Evolutionary conservation across 2,113 vertebrate genomes (phyloP).

Genomic region (Pangasianodon gigas): DNA sequence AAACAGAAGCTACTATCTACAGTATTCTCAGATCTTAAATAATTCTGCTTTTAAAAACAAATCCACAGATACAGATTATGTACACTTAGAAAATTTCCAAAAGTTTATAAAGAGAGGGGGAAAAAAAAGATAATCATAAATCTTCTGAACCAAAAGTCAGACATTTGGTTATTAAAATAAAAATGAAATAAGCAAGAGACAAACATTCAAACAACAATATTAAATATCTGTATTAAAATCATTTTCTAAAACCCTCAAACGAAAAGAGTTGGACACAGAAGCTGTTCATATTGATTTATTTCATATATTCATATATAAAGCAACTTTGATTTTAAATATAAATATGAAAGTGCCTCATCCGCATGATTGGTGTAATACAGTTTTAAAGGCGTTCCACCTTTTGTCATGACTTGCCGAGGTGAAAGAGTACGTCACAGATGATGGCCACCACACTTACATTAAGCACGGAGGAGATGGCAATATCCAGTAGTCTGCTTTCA

Average conservation of each 20-base stretch:
- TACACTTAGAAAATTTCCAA: constrained; percentile 51
- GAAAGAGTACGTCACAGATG: constrained; percentile 97
- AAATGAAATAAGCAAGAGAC: constrained; percentile 60
- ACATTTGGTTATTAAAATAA: constrained; percentile 61
- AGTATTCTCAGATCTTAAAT: constrained; percentile 79
- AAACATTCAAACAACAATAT: constrained; percentile 91
- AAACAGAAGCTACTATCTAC: constrained; percentile 77
- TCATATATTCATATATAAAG: constrained; percentile 69
- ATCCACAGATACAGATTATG: constrained; percentile 63
- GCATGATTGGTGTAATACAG: constrained; percentile 49
- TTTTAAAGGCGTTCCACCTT: constrained; percentile 66
- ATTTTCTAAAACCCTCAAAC: constrained; percentile 88
- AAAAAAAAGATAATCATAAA: not conserved
- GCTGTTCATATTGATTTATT: constrained; percentile 70
- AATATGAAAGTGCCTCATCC: constrained; percentile 81
- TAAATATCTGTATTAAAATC: constrained; percentile 92
- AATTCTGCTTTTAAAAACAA: constrained; percentile 75
- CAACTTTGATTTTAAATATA: constrained; percentile 78
- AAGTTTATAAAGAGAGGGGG: constrained; percentile 29
- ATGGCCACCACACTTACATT: constrained; percentile 88
- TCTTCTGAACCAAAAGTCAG: constrained; percentile 48
- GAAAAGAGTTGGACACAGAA: constrained; percentile 83
- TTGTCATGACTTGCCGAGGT: constrained; percentile 96
- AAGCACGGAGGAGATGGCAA: constrained; percentile 95
- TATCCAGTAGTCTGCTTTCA: constrained; percentile 95